Base-by-base conservation (phyloP, 2,888 invertebrate genomes). In the Xestoiulus laeticollis region DNA sequence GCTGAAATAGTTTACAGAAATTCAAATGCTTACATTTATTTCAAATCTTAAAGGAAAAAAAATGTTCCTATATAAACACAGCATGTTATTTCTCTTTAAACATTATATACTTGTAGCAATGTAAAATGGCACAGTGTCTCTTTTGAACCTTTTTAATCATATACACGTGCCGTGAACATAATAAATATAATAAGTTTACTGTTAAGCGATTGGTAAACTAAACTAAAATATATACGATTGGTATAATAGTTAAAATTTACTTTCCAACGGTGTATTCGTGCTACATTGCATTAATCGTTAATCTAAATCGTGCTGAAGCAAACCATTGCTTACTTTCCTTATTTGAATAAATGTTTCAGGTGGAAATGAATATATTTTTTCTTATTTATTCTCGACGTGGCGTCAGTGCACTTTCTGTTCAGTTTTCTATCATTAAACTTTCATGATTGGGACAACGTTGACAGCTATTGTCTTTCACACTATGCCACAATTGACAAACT, bases 401-500 rank as follows among this genome's bases (percentile, higher is more conserved):
- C 26, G 68, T 68, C 22, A 4, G 12, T 26, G 26, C 68, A 26
- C 26, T 68, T 68, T 68, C 26, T 68, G 26, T 26, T 68, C n/a
- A 26, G 68, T 26, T 68, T 68, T 26, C 22, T 26, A 12, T 26
- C 68, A 68, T 68, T 68, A 68, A 68, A 68, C 26, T 68, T 68
- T 68, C 68, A 68, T 26, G 68, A 68, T 4, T 68, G 26, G 68
- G 10, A 12, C 68, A 26, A 22, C n/a, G 68, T 68, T 68, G 68
- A 68, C 68, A 68, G 68, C 10, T 68, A 68, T 68, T 68, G 68
- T 68, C 68, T 59, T 59, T 59, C 19, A 26, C 68, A 26, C 68
- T 68, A 26, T 68, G 26, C 68, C 22, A 12, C 68, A 26, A 10
- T 68, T 68, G 68, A 68, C 68, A 26, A 68, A 26, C 26, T n/a